phyloP scores from a whole-genome alignment of 2,797 vertebrate species.

The Eutrigla gurnardus region DNA sequence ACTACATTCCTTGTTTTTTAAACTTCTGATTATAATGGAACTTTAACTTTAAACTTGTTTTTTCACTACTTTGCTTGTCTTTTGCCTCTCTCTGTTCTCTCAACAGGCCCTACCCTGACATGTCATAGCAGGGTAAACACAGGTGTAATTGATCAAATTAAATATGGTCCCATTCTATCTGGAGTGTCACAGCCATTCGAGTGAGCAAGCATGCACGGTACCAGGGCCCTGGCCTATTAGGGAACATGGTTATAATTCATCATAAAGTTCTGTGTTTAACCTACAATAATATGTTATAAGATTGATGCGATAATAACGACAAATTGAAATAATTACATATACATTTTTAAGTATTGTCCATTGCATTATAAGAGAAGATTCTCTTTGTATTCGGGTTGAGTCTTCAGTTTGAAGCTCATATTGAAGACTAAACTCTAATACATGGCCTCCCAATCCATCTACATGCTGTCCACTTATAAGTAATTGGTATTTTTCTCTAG shows the following conservation, averaged over 20 bases:
- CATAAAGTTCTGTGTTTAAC: not conserved
- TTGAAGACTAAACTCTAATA: not conserved
- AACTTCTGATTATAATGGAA: not conserved
- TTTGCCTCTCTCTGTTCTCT: constrained; percentile 3
- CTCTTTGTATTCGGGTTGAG: not conserved
- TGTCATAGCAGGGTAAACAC: not conserved
- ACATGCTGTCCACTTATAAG: constrained; percentile 7
- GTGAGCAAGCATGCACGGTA: not conserved
- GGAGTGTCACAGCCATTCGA: not conserved
- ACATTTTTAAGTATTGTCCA: not conserved
- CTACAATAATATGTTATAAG: not conserved
- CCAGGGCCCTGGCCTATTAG: too few relatives aligned
- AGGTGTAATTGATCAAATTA: constrained; percentile 3
- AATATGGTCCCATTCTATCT: not conserved
- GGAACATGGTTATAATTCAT: not conserved
- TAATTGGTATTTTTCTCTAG: not conserved
- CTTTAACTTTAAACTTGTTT: not conserved
- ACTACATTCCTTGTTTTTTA: not conserved
- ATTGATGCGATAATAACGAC: too few relatives aligned
- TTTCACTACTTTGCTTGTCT: not conserved
- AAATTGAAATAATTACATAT: not conserved
- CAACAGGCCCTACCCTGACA: not conserved
- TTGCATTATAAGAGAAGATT: not conserved
- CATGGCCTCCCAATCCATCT: not conserved
- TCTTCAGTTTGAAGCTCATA: not conserved